Base-by-base conservation (phyloP, 2,113 vertebrate genomes). In the Choloepus hoffmanni region DNA sequence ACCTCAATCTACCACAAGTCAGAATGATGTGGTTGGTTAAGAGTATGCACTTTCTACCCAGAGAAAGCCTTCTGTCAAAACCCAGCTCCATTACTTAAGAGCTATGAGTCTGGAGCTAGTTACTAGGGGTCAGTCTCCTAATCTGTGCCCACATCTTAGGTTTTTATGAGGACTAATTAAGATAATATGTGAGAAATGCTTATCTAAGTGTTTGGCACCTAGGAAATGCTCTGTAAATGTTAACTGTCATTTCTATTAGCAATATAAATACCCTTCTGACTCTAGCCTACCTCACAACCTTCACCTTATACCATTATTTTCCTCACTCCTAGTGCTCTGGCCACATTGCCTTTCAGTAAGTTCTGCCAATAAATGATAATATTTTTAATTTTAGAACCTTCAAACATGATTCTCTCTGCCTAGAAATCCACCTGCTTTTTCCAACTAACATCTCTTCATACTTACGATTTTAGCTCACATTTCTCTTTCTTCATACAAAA, bases 121-220 rank as follows among this genome's bases (percentile, higher is more conserved):
- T 60, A 48, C 36, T 26, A 72, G 85, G 43, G 43, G 19, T 53
- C 63, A 16, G 11, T 74, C 48, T 93, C 55, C 55, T 78, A 58
- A 81, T 30, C 43, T 58, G 43, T 65, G 48, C 36, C 28, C 24
- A 28, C 11, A 28, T 72, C 23, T 24, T 65, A 19, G 5, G 45
- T 85, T 73, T 77, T 53, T 67, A 86, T 60, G 70, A 93, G 53
- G 40, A 62, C 21, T 60, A 72, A 72, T 92, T 73, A 67, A 84
- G 55, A 18, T 79, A 43, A 36, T n/a, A 30, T 36, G 23, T 65
- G 36, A 90, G 63, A 67, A 45, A 24, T 33, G 28, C 60, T 81
- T 65, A 85, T 77, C 74, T 43, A 48, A 88, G 77, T 73, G 70
- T 36, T 16, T 74, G 81, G 48, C 85, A 62, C 36, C 30, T 24